Conservation (phyloP, 2,113 vertebrate genomes). For the Alosa alosa region DNA sequence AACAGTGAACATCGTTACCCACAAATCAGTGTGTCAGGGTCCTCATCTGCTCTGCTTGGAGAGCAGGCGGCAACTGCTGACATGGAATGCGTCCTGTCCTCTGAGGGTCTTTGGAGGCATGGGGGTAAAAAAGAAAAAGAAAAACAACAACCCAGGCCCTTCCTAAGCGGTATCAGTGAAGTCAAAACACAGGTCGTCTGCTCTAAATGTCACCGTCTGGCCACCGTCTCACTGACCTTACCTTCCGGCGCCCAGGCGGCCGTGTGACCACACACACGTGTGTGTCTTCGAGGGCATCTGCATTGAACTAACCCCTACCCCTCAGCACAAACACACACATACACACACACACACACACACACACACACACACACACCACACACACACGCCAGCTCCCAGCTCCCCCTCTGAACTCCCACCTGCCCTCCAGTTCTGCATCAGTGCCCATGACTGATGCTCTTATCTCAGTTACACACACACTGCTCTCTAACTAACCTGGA, state of each 20-base stretch:
- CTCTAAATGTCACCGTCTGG: slow-evolving; percentile 29
- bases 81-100: neutral
- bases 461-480: slow-evolving; percentile 18
- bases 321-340: neutral
- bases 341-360: slow-evolving; percentile 12
- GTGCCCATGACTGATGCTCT: slow-evolving; percentile 7
- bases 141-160: neutral
- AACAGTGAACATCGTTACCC: neutral
- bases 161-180: neutral
- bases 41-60: neutral
- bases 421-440: slow-evolving; percentile 16
- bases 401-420: neutral
- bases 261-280: neutral
- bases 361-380: neutral
- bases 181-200: neutral
- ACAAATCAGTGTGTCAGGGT: neutral
- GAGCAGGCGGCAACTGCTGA: neutral
- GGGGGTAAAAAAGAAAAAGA: neutral
- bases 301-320: too few species aligned
- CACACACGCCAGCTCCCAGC: neutral
- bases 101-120: neutral
- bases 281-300: too few species aligned
- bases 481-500: neutral
- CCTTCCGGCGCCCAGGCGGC: neutral
- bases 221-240: neutral